Percentiles rank a stretch among this genome's conserved stretches.
These are phyloP conservation scores for Pipistrellus pygmaeus DNA, from an alignment of 2,797 vertebrate species.

Conservation along the genomic window DNA sequence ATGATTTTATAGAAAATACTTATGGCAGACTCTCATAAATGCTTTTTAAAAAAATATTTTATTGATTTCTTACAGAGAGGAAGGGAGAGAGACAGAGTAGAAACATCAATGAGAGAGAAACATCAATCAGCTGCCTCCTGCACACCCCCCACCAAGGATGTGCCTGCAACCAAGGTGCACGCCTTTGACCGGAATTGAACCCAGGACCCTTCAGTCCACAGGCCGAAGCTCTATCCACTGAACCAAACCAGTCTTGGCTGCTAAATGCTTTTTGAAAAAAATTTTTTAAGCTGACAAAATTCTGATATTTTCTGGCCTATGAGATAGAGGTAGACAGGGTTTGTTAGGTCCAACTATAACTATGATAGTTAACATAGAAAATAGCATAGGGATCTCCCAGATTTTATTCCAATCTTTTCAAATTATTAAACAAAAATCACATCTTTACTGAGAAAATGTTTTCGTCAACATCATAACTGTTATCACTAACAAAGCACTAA, in stretches of 20 bases:
- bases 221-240: too few species aligned
- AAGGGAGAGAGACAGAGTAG: too few species aligned
- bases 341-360: background rate
- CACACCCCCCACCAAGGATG: too few species aligned
- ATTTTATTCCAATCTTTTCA: background rate
- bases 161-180: too few species aligned
- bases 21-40: background rate
- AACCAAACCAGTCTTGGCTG: too few species aligned
- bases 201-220: too few species aligned
- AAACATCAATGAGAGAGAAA: too few species aligned
- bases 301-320: background rate
- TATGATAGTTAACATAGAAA: background rate
- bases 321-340: background rate
- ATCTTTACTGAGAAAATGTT: conserved; percentile 39
- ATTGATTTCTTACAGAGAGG: too few species aligned
- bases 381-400: background rate
- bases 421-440: background rate
- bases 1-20: conserved; percentile 34
- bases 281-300: background rate
- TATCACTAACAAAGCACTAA: conserved; percentile 12
- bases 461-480: background rate
- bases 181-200: too few species aligned
- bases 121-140: too few species aligned
- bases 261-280: background rate
- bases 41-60: too few species aligned